Conservation (phyloP, 1,140 invertebrate species). For the Lordiphosa collinella region DNA sequence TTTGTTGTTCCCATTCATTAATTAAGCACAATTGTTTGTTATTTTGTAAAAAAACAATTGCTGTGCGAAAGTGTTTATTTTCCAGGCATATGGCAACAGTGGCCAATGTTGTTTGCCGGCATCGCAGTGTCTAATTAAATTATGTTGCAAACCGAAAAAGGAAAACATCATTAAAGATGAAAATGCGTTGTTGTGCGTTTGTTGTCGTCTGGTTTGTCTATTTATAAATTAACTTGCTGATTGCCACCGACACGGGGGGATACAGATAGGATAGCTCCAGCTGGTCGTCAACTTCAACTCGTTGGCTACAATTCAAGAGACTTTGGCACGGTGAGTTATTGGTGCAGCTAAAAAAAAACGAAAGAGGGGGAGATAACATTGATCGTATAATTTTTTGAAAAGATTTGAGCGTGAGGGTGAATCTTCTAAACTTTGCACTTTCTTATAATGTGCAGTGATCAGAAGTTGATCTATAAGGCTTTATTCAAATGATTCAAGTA, state of each 20-base stretch:
- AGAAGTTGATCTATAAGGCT: too few species aligned
- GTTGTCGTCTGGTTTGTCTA: constrained; percentile 30
- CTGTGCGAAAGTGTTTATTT: constrained; percentile 3
- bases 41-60: constrained; percentile 25
- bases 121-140: constrained; percentile 55
- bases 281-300: constrained; percentile 10
- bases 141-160: constrained; percentile 46
- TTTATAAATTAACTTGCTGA: constrained; percentile 57
- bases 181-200: constrained; percentile 31
- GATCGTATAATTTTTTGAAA: not conserved
- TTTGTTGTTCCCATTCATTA: constrained; percentile 2
- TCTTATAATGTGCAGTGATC: too few species aligned
- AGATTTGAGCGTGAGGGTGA: not conserved
- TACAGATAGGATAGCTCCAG: constrained; percentile 7
- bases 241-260: constrained; percentile 7
- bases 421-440: too few species aligned
- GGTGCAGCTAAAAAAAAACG: not conserved
- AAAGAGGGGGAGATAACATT: not conserved
- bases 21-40: constrained; percentile 18
- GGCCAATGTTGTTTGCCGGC: constrained; percentile 20
- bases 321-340: constrained; percentile 43
- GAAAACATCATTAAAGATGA: constrained; percentile 37
- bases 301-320: constrained; percentile 4
- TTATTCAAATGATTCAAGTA: too few species aligned
- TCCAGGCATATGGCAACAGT: not conserved